These are phyloP conservation scores for Triops longicaudatus DNA, from an alignment of 1,140 invertebrate species.

Conservation along the genomic window DNA sequence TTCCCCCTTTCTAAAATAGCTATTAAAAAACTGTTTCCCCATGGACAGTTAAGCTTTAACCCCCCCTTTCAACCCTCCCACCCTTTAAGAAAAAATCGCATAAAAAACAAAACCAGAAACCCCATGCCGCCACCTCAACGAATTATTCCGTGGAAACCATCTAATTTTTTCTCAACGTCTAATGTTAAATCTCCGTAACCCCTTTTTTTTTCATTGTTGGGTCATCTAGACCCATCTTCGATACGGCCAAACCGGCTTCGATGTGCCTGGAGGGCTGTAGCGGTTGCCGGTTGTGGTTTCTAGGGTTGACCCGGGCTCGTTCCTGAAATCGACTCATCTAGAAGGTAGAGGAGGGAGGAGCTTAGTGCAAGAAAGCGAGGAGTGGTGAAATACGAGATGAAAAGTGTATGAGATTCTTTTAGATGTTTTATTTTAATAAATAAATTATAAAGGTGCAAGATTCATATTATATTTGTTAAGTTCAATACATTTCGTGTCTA, in stretches of 20 bases:
- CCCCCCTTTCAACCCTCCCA: background rate
- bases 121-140: background rate
- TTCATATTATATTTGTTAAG: background rate
- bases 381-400: background rate
- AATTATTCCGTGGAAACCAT: background rate
- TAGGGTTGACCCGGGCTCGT: background rate
- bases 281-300: background rate
- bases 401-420: background rate
- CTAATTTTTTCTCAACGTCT: background rate
- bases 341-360: background rate
- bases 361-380: background rate
- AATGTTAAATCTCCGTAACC: background rate
- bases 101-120: conserved; percentile 13
- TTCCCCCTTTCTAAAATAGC: background rate
- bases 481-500: background rate
- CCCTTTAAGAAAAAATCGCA: background rate
- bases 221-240: background rate
- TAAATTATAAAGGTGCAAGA: too few species aligned
- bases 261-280: background rate
- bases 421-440: background rate
- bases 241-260: background rate
- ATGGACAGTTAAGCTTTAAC: background rate
- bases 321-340: conserved; percentile 1
- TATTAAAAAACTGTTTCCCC: conserved; percentile 2
- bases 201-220: conserved; percentile 8